These are phyloP conservation scores for Rhadina sibilatrix DNA, from an alignment of 2,113 vertebrate species.

Conservation along the genomic window DNA sequence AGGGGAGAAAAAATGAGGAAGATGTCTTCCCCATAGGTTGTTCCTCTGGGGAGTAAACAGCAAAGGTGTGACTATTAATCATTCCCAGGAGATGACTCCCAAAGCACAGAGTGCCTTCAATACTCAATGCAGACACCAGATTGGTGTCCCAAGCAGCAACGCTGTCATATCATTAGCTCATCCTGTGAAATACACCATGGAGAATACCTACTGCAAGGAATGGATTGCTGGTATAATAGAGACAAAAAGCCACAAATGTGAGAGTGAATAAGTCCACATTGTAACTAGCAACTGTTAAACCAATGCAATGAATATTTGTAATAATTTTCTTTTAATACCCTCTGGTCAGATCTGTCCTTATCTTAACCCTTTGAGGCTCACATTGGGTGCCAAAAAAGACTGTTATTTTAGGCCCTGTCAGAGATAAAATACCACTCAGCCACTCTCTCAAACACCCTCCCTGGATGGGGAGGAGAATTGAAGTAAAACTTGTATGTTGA, in stretches of 20 bases:
- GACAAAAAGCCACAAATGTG: not conserved
- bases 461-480: not conserved
- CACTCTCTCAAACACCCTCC: accelerated
- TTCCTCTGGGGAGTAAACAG: not conserved
- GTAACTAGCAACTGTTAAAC: not conserved
- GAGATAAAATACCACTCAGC: accelerated
- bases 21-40: not conserved
- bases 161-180: too few species aligned
- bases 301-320: not conserved
- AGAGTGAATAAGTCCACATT: not conserved
- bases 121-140: not conserved
- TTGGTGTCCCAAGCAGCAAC: accelerated
- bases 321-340: not conserved
- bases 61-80: not conserved
- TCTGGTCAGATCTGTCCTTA: not conserved
- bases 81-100: not conserved
- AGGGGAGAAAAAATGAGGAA: not conserved
- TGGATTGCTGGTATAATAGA: too few species aligned
- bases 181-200: not conserved
- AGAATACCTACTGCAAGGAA: not conserved
- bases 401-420: not conserved
- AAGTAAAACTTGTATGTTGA: not conserved
- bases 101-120: not conserved
- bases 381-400: not conserved
- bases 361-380: not conserved